phyloP scores from a whole-genome alignment of 2,888 invertebrate species.

The Melanargia galathea region DNA sequence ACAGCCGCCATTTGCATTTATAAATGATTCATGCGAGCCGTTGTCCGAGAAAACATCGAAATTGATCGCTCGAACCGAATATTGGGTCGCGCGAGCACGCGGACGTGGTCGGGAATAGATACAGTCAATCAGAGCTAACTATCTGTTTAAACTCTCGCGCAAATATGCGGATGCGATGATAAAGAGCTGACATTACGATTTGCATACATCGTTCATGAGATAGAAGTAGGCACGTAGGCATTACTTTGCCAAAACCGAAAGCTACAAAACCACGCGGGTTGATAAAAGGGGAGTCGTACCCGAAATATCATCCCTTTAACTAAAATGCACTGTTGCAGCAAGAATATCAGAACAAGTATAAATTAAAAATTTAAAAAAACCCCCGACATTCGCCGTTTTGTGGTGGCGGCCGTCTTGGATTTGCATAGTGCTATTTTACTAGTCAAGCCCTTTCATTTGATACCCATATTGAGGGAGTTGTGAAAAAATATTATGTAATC shows the following conservation, averaged over 20 bases:
- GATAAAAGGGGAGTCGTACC: too few species aligned
- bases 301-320: not conserved
- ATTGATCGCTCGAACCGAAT: slow-evolving; percentile 22
- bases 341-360: too few species aligned
- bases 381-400: too few species aligned
- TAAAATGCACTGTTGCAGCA: too few species aligned
- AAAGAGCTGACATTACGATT: slow-evolving; percentile 3
- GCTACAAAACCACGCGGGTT: not conserved
- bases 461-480: too few species aligned
- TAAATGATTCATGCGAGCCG: slow-evolving; percentile 72
- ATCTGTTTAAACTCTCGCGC: slow-evolving; percentile 15
- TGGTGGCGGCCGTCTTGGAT: too few species aligned
- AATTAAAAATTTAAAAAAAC: too few species aligned
- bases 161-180: slow-evolving; percentile 9
- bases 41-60: slow-evolving; percentile 61
- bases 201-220: slow-evolving; percentile 6
- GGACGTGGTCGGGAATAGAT: slow-evolving; percentile 28
- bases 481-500: too few species aligned
- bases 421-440: too few species aligned
- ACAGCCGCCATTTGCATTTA: slow-evolving; percentile 71
- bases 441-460: too few species aligned
- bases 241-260: not conserved
- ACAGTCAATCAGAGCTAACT: slow-evolving; percentile 24
- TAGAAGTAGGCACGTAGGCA: not conserved
- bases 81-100: slow-evolving; percentile 9